A percentile compares a stretch with the other conserved stretches of the same genome.
These are phyloP conservation scores for Pangasius macronema DNA, from an alignment of 2,797 vertebrate species.

Conservation along the genomic window DNA sequence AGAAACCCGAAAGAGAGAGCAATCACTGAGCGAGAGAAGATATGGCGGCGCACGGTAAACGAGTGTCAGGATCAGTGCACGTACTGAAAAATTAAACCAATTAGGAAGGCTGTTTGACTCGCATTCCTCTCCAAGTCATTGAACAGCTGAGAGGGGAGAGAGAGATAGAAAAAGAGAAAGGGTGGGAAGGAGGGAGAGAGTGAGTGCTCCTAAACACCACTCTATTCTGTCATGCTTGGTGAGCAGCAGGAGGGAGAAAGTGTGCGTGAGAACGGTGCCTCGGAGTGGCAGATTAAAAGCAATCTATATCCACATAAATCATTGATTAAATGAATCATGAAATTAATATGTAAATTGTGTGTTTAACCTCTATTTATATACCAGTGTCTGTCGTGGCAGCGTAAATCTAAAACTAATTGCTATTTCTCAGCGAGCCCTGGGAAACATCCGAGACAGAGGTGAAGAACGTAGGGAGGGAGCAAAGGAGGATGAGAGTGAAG, in stretches of 20 bases:
- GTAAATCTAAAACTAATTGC: constrained; percentile 92
- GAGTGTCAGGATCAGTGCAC: constrained; percentile 58
- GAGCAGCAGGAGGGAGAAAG: constrained; percentile 56
- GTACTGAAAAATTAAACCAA: constrained; percentile 67
- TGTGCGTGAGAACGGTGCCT: constrained; percentile 68
- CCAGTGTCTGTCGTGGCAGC: constrained; percentile 85
- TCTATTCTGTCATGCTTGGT: constrained; percentile 79
- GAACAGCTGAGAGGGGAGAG: constrained; percentile 43
- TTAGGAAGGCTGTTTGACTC: constrained; percentile 60
- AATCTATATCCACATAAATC: constrained; percentile 89
- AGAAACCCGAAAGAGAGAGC: constrained; percentile 18
- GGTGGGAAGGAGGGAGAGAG: constrained; percentile 36
- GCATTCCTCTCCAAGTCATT: constrained; percentile 59
- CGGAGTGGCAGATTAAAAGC: constrained; percentile 83
- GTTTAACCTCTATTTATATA: constrained; percentile 92
- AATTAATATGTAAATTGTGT: constrained; percentile 95
- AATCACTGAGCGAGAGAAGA: constrained; percentile 35
- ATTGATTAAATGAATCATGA: constrained; percentile 93
- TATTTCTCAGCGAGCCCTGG: constrained; percentile 83
- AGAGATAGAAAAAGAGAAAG: background rate
- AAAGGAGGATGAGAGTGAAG: constrained; percentile 52
- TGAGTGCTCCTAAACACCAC: constrained; percentile 61
- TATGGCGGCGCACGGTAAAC: constrained; percentile 51
- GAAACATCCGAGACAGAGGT: constrained; percentile 50
- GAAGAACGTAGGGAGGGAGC: constrained; percentile 39